These are phyloP conservation scores for Coregonus suidteri DNA, from an alignment of 2,797 vertebrate species.

Conservation along the genomic window DNA sequence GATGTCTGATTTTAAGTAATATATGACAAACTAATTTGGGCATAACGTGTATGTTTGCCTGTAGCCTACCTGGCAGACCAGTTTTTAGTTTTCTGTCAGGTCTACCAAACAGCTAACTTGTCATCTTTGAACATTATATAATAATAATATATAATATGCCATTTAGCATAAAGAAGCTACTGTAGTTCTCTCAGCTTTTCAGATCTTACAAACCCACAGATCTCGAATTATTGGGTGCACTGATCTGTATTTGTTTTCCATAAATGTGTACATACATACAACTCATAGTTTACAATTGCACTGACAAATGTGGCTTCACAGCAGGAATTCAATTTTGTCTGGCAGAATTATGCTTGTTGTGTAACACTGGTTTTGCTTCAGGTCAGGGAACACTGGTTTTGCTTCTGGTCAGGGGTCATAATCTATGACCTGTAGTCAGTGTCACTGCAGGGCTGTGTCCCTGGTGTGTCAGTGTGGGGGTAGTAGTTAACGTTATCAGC, in stretches of 20 bases:
- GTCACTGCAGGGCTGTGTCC: not conserved
- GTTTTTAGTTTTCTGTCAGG: not conserved
- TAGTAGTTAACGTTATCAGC: not conserved
- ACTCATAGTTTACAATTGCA: not conserved
- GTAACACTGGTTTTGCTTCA: not conserved
- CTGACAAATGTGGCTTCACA: not conserved
- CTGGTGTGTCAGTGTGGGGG: not conserved
- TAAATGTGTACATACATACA: not conserved
- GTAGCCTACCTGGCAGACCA: not conserved
- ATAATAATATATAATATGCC: too few relatives aligned
- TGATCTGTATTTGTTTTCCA: not conserved
- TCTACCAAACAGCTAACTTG: not conserved
- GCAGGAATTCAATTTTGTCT: not conserved
- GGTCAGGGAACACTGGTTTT: not conserved
- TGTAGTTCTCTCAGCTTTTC: not conserved
- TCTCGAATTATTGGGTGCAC: not conserved
- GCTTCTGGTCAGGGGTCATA: not conserved
- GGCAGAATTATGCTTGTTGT: constrained; percentile 1
- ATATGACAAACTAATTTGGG: not conserved
- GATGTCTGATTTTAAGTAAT: not conserved
- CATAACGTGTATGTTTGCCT: not conserved
- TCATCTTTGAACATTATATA: not conserved
- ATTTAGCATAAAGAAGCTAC: not conserved
- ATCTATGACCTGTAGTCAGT: not conserved
- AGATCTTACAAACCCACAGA: not conserved